Conservation (phyloP, 1,140 invertebrate species). For the Procambarus clarkii region DNA sequence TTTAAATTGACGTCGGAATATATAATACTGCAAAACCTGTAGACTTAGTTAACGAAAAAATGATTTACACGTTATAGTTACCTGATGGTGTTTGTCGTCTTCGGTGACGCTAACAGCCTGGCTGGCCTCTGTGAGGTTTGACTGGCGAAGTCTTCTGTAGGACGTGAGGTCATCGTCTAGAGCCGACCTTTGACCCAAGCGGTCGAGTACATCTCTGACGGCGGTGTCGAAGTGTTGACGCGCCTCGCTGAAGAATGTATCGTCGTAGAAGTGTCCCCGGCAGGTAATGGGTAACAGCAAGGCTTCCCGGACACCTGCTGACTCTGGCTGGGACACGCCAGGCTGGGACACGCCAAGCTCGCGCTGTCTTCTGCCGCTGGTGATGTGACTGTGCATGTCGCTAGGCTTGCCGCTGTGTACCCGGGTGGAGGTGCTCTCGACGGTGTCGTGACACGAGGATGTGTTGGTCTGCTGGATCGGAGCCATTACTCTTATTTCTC, state of each 20-base stretch:
- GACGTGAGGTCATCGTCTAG: conserved; percentile 1
- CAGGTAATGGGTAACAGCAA: conserved; percentile 32
- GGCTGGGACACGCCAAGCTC: not conserved
- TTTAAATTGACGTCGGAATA: no score
- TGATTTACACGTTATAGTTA: no score
- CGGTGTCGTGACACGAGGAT: not conserved
- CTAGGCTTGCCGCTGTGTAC: not conserved
- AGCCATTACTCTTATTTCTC: conserved; percentile 3
- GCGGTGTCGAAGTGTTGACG: conserved; percentile 39
- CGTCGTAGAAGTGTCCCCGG: conserved; percentile 40
- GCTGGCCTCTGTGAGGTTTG: conserved; percentile 38
- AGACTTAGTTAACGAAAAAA: no score
- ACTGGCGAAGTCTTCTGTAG: conserved; percentile 39
- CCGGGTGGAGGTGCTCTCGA: not conserved
- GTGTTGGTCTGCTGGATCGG: not conserved
- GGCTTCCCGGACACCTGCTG: not conserved
- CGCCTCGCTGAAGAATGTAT: conserved; percentile 33
- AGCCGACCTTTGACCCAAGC: conserved; percentile 6
- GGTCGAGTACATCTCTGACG: conserved; percentile 5
- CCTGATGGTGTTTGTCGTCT: conserved; percentile 46
- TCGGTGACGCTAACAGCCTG: conserved; percentile 53
- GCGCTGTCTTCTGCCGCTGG: not conserved
- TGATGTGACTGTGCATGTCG: not conserved
- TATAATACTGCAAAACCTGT: no score
- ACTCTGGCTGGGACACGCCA: not conserved